A percentile compares a stretch with the other conserved stretches of the same genome.
These are phyloP conservation scores for Eulacestoma nigropectus DNA, from an alignment of 2,113 vertebrate species.

Conservation along the genomic window DNA sequence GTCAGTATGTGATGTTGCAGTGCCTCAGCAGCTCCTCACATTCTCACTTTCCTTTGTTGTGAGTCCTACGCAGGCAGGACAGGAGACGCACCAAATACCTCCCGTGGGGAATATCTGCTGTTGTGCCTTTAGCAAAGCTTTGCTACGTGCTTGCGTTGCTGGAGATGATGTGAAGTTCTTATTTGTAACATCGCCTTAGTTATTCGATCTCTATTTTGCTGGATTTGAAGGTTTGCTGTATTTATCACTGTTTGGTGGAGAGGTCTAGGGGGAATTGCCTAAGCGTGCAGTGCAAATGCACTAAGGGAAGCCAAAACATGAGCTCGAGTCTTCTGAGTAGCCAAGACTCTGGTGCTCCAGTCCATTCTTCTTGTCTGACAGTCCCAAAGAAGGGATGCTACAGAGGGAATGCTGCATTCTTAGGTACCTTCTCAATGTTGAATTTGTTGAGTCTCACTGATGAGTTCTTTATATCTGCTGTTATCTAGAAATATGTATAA, in stretches of 20 bases:
- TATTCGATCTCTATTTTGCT: neutral
- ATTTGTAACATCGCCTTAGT: neutral
- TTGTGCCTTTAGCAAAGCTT: neutral
- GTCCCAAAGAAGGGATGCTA: neutral
- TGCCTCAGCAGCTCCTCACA: neutral
- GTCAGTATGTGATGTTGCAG: neutral
- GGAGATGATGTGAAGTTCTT: neutral
- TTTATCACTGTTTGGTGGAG: neutral
- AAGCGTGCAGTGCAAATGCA: neutral
- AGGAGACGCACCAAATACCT: neutral
- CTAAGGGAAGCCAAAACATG: neutral
- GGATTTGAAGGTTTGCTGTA: neutral
- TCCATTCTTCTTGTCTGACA: neutral
- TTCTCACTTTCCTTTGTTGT: neutral
- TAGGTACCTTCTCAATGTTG: neutral
- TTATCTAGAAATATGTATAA: neutral
- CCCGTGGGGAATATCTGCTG: neutral
- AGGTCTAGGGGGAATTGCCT: neutral
- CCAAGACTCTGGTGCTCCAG: neutral
- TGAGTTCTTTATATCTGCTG: neutral
- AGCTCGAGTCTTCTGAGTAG: neutral
- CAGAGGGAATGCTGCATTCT: neutral
- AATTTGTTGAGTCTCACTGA: neutral
- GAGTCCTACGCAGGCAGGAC: neutral
- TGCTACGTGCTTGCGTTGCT: accelerated